phyloP scores from a whole-genome alignment of 2,888 invertebrate genomes.

The Dioctria rufipes region DNA sequence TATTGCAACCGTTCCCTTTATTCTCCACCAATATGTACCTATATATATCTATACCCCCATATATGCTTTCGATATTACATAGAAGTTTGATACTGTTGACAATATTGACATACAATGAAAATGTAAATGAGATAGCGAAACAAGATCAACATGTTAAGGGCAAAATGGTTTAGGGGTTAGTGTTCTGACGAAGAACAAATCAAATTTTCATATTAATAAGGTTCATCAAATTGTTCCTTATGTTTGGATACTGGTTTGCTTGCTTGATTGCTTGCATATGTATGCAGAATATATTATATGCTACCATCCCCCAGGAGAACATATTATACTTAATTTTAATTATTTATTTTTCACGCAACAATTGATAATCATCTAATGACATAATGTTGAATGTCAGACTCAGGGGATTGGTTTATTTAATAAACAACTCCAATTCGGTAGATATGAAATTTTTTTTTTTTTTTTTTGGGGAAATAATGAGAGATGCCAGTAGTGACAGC shows the following conservation, averaged over 20 bases:
- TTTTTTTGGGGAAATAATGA: no score
- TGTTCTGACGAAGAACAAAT: not conserved
- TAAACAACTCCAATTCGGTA: no score
- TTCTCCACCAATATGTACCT: no score
- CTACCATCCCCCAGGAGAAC: not conserved
- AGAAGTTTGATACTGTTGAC: not conserved
- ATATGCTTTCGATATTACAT: no score
- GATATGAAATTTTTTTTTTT: no score
- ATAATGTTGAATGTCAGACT: not conserved
- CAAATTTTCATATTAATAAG: constrained; percentile 7
- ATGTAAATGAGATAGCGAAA: constrained; percentile 3
- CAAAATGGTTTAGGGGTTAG: not conserved
- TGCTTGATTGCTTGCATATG: not conserved
- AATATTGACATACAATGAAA: constrained; percentile 2
- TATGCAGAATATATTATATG: not conserved
- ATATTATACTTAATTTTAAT: not conserved
- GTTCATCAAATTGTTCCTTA: not conserved
- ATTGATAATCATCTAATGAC: constrained; percentile 26
- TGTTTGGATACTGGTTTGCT: not conserved
- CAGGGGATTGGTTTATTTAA: no score
- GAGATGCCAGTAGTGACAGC: no score
- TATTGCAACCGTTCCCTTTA: no score
- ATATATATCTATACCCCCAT: no score
- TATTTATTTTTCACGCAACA: constrained; percentile 43
- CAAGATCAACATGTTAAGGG: constrained; percentile 11